Evolutionary conservation across 2,113 vertebrate species (phyloP).

Genomic region (Plecturocebus donacophilus): DNA sequence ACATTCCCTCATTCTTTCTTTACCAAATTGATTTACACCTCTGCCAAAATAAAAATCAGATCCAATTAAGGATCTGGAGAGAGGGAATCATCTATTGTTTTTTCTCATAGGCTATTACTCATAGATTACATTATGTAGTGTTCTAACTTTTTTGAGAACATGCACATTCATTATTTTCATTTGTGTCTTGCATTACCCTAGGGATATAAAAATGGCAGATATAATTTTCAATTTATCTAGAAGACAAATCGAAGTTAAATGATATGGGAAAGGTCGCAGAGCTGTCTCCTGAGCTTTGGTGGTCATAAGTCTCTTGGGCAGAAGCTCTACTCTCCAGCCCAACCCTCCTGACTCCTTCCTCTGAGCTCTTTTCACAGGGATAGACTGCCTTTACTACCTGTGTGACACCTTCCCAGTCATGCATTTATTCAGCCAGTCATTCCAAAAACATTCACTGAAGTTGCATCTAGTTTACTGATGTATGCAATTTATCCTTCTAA

Average conservation of each 20-base stretch:
- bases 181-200: not conserved
- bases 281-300: not conserved
- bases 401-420: not conserved
- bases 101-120: not conserved
- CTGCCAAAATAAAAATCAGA: not conserved
- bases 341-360: too few relatives aligned
- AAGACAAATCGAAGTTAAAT: not conserved
- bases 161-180: not conserved
- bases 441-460: not conserved
- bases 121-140: rapidly evolving
- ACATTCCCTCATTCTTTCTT: not conserved
- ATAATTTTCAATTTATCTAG: not conserved
- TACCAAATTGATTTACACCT: not conserved
- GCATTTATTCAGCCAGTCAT: not conserved
- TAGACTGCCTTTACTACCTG: rapidly evolving
- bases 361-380: not conserved
- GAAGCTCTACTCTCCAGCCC: rapidly evolving
- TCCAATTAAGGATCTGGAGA: not conserved
- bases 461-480: not conserved
- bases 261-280: rapidly evolving
- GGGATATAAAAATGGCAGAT: not conserved
- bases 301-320: not conserved
- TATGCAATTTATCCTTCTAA: not conserved
- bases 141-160: not conserved
- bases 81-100: not conserved